Conservation (phyloP, 1,140 invertebrate species). For the Anthonomus grandis region DNA sequence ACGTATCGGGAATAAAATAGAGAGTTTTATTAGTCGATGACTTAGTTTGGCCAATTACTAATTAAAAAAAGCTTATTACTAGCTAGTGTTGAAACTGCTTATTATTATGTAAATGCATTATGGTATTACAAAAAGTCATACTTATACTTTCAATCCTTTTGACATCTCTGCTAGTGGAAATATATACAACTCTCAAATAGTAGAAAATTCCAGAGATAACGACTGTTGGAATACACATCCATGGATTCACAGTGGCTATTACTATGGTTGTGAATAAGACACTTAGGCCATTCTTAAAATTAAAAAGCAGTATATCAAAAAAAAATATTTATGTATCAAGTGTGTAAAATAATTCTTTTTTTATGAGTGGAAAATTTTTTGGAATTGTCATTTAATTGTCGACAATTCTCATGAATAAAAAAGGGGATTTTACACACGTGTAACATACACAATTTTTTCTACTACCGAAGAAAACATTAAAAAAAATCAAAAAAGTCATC, state of each 20-base stretch:
- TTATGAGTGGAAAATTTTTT: no score
- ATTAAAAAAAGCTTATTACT: background rate
- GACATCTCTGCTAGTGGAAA: slow-evolving; percentile 74
- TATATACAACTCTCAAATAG: slow-evolving; percentile 67
- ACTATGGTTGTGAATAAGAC: slow-evolving; percentile 26
- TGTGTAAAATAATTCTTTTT: no score
- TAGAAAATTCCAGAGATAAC: slow-evolving; percentile 61
- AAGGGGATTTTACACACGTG: background rate
- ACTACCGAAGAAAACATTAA: background rate
- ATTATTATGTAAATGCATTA: no score
- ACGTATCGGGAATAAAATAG: no score
- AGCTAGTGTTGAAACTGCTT: background rate
- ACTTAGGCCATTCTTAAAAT: slow-evolving; percentile 25
- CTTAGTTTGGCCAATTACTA: no score
- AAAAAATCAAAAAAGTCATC: background rate
- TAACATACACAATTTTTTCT: background rate
- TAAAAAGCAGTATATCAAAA: no score
- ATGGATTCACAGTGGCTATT: slow-evolving; percentile 61
- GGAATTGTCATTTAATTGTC: no score
- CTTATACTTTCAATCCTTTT: slow-evolving; percentile 81
- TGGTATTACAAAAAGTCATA: no score
- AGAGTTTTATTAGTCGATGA: no score
- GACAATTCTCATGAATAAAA: no score
- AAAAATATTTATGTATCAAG: no score
- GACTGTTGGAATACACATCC: slow-evolving; percentile 67